Evolutionary conservation across 2,113 vertebrate species (phyloP).

Genomic region (Sakesphorus luctuosus): DNA sequence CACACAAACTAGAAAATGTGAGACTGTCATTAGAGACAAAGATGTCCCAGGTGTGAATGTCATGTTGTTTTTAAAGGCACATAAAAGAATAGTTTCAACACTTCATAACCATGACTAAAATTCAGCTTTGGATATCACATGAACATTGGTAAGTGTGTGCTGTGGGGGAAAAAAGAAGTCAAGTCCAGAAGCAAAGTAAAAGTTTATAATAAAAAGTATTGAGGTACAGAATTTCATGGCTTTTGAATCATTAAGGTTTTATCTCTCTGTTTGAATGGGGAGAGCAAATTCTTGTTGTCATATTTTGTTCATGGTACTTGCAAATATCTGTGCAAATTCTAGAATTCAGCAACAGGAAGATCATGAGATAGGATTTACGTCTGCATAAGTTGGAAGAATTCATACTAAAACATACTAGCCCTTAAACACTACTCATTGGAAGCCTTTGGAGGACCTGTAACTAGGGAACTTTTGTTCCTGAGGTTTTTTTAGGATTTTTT

Average conservation of each 20-base stretch:
- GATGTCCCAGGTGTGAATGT: not conserved
- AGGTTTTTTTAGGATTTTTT: not conserved
- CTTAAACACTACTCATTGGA: not conserved
- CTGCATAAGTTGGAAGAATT: not conserved
- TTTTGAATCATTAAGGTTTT: not conserved
- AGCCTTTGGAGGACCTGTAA: not conserved
- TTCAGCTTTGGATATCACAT: not conserved
- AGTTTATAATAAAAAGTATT: not conserved
- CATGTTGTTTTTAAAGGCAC: not conserved
- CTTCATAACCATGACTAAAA: not conserved
- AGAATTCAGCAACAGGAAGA: not conserved
- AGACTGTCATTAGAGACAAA: not conserved
- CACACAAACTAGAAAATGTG: not conserved
- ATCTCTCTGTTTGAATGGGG: not conserved
- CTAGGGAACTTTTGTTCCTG: not conserved
- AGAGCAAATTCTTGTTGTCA: not conserved
- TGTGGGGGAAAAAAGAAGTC: not conserved
- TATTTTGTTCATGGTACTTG: not conserved
- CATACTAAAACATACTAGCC: not conserved
- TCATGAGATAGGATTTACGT: not conserved
- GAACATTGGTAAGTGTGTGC: not conserved
- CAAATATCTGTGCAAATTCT: not conserved
- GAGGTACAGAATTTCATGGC: not conserved
- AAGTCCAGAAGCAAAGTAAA: constrained; percentile 7
- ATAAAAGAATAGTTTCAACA: not conserved